Conservation (phyloP, 2,888 invertebrate species). For the Ashinkailepas kermadecensis region DNA sequence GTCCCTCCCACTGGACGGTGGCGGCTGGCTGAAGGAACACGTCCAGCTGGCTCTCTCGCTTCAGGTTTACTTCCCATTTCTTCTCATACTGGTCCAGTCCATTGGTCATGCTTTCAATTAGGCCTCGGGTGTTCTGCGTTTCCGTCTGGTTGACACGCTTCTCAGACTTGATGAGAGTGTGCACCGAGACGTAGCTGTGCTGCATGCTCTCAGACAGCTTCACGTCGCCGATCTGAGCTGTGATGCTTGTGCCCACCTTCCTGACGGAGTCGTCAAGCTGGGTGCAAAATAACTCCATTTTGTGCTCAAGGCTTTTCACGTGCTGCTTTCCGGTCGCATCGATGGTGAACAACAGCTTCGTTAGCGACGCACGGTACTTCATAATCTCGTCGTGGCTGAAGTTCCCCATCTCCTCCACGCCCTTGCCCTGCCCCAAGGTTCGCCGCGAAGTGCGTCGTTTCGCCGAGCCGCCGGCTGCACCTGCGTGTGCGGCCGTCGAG, state of each 20-base stretch:
- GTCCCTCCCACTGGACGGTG: neutral
- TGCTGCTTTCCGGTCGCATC: neutral
- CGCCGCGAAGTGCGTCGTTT: neutral
- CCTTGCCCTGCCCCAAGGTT: too few species aligned
- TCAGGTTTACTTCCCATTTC: neutral
- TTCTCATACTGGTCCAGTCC: neutral
- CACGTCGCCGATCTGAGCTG: neutral
- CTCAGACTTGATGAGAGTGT: constrained; percentile 6
- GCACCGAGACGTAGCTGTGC: neutral
- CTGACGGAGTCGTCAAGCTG: neutral
- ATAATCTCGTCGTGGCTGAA: neutral
- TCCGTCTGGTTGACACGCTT: neutral
- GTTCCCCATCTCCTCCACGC: neutral
- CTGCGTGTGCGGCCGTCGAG: neutral
- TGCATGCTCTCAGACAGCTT: neutral
- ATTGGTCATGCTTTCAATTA: neutral
- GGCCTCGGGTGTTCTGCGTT: neutral
- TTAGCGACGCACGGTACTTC: neutral
- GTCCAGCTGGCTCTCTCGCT: neutral
- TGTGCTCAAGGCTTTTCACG: neutral
- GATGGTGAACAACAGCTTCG: neutral
- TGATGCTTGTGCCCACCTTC: neutral
- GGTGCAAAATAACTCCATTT: neutral
- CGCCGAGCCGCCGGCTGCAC: neutral
- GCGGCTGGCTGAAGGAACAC: neutral